phyloP scores from a whole-genome alignment of 2,797 vertebrate species.

The Masticophis lateralis region DNA sequence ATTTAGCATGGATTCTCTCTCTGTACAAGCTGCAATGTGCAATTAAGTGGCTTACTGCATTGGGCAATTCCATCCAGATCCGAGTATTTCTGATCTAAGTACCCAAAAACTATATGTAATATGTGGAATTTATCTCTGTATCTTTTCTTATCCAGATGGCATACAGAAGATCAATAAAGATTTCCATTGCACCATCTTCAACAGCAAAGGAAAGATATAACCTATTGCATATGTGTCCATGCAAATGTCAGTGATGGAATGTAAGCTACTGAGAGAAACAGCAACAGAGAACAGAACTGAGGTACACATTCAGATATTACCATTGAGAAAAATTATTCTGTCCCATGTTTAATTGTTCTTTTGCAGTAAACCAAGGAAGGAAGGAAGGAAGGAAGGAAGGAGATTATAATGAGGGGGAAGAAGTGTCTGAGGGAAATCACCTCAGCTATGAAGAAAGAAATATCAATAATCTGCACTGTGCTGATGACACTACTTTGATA shows the following conservation, averaged over 20 bases:
- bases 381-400: too few species aligned
- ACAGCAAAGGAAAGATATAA: not conserved
- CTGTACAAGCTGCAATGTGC: not conserved
- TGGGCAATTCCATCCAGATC: not conserved
- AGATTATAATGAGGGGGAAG: too few species aligned
- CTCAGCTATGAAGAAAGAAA: not conserved
- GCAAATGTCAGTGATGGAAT: not conserved
- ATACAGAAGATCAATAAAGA: not conserved
- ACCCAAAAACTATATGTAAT: not conserved
- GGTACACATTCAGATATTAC: not conserved
- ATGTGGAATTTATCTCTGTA: not conserved
- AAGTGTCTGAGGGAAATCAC: too few species aligned
- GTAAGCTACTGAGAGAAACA: too few species aligned
- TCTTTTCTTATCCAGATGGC: not conserved
- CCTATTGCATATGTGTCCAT: not conserved
- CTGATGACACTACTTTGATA: not conserved
- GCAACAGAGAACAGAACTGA: not conserved
- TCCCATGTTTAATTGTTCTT: not conserved
- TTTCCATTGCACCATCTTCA: not conserved
- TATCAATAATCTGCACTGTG: not conserved
- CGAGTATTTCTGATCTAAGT: not conserved
- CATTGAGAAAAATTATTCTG: not conserved
- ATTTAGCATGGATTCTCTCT: not conserved
- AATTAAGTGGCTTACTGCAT: not conserved
- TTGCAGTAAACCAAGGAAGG: not conserved